Conservation (phyloP, 1,140 invertebrate genomes). For the Drepana arcuata region DNA sequence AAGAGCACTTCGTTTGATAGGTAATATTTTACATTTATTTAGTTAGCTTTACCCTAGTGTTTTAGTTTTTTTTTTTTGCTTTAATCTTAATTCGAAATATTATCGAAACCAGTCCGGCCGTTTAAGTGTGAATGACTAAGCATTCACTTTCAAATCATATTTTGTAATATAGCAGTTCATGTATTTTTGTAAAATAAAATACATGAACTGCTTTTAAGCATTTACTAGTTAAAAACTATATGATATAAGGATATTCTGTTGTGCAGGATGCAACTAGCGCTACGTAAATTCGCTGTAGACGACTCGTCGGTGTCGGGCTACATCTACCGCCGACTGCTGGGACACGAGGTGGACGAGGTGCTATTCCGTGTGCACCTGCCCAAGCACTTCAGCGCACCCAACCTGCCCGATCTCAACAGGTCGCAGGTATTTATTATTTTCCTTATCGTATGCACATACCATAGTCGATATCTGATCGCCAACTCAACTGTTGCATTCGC, state of each 20-base stretch:
- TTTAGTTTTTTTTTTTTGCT: not conserved
- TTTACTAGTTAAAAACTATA: too few species aligned
- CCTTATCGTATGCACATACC: too few species aligned
- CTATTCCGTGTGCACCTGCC: constrained; percentile 91
- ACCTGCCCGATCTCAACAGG: constrained; percentile 97
- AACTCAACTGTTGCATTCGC: too few species aligned
- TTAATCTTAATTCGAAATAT: too few species aligned
- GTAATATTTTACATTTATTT: constrained; percentile 59
- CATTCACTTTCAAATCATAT: too few species aligned
- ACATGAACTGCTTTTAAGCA: too few species aligned
- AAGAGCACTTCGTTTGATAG: constrained; percentile 99
- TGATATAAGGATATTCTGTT: constrained; percentile 3
- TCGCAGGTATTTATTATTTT: constrained; percentile 89
- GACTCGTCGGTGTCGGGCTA: constrained; percentile 97
- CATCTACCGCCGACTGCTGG: constrained; percentile 96
- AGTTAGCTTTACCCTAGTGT: not conserved
- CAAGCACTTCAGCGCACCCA: constrained; percentile 97
- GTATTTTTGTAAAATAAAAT: too few species aligned
- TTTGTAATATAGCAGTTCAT: too few species aligned
- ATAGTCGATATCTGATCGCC: too few species aligned
- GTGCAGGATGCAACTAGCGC: constrained; percentile 94
- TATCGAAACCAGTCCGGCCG: too few species aligned
- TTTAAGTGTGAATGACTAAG: too few species aligned
- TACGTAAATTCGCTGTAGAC: constrained; percentile 96
- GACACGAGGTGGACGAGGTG: constrained; percentile 98